phyloP scores from a whole-genome alignment of 2,113 vertebrate species.

The Petroica traversi region DNA sequence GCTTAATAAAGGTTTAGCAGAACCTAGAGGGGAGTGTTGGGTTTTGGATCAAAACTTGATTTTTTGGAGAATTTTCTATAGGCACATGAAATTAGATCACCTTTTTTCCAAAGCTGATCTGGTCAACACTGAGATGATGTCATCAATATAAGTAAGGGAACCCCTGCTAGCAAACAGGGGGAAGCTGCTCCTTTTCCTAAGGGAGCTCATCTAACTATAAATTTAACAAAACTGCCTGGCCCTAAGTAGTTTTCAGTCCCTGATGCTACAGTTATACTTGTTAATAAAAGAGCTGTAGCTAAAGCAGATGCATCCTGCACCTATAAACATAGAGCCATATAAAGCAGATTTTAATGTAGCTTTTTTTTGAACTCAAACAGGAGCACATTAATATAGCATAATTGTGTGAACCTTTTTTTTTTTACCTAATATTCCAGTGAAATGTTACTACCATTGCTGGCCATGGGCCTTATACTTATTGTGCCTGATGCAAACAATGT shows the following conservation, averaged over 20 bases:
- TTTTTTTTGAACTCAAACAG: neutral
- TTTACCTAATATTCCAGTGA: neutral
- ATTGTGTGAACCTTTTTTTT: neutral
- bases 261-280: neutral
- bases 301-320: neutral
- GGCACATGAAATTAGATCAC: neutral
- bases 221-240: neutral
- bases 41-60: neutral
- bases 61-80: neutral
- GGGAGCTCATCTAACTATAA: neutral
- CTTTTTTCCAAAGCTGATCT: neutral
- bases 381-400: neutral
- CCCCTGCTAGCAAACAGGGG: neutral
- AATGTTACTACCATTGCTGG: neutral
- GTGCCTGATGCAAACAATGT: neutral
- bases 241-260: neutral
- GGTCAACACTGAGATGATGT: neutral
- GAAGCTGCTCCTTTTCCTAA: neutral
- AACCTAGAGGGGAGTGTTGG: neutral
- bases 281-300: neutral
- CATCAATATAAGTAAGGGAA: neutral
- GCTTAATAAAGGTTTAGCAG: neutral
- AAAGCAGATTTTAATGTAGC: neutral
- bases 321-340: neutral
- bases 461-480: neutral